Evolutionary conservation across 2,113 vertebrate species (phyloP).

Genomic region (Cyanistes caeruleus): DNA sequence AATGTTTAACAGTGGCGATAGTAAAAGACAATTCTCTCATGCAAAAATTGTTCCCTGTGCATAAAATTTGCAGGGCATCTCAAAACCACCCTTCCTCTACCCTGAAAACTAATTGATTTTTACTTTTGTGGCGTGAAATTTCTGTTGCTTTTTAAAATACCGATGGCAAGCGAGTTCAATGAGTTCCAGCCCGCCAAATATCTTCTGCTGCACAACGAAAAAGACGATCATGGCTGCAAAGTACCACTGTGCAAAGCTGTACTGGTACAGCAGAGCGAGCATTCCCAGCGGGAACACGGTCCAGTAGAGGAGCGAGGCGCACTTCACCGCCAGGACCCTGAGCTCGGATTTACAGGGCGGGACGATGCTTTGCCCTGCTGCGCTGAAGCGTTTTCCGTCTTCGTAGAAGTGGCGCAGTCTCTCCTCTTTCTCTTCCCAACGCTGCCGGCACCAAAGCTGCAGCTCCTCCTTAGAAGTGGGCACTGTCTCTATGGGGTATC

Average conservation of each 20-base stretch:
- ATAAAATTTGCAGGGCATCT: conserved; percentile 36
- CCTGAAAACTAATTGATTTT: conserved; percentile 53
- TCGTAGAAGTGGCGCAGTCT: conserved; percentile 87
- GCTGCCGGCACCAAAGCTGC: conserved; percentile 89
- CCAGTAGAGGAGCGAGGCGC: conserved; percentile 89
- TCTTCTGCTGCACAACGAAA: conserved; percentile 83
- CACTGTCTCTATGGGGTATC: conserved; percentile 81
- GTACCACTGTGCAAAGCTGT: conserved; percentile 82
- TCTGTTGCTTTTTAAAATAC: conserved; percentile 74
- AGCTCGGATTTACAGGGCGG: conserved; percentile 93
- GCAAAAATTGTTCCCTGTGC: conserved; percentile 70
- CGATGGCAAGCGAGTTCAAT: conserved; percentile 88
- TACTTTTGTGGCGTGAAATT: conserved; percentile 59
- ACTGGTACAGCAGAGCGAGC: conserved; percentile 81
- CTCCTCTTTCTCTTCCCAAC: conserved; percentile 93
- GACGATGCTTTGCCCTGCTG: conserved; percentile 67
- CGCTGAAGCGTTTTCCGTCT: conserved; percentile 76
- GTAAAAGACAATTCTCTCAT: conserved; percentile 72
- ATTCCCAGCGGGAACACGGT: conserved; percentile 80
- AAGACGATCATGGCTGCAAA: conserved; percentile 77
- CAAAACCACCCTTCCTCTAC: neutral
- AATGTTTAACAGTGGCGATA: conserved; percentile 60
- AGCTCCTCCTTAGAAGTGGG: conserved; percentile 81
- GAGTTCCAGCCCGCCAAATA: conserved; percentile 90
- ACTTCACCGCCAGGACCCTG: conserved; percentile 85